These are phyloP conservation scores for Caligus rogercresseyi DNA, from an alignment of 1,140 invertebrate species.

Conservation along the genomic window DNA sequence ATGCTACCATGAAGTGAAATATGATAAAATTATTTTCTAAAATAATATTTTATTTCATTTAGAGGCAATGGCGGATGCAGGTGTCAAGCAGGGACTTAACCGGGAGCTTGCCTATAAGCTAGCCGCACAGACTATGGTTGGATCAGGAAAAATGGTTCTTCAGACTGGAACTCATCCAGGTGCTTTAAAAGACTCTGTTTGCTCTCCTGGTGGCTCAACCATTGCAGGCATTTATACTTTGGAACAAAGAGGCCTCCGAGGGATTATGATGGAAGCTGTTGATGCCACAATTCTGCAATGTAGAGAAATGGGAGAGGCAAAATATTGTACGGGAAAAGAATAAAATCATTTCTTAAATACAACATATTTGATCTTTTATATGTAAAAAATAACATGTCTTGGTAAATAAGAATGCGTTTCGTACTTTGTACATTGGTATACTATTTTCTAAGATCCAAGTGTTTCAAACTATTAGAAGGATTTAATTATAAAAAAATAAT, in stretches of 20 bases:
- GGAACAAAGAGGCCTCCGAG: conserved; percentile 54
- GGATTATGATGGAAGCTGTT: conserved; percentile 65
- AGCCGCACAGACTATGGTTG: conserved; percentile 37
- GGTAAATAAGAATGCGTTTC: too few relatives aligned
- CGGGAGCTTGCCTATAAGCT: conserved; percentile 35
- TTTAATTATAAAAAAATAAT: too few relatives aligned
- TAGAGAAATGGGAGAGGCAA: background rate
- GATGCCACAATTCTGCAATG: background rate
- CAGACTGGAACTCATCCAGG: conserved; percentile 37
- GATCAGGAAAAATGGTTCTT: conserved; percentile 42
- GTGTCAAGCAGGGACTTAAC: conserved; percentile 41
- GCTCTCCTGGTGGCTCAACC: conserved; percentile 41
- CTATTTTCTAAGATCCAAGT: too few relatives aligned
- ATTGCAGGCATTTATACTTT: conserved; percentile 66
- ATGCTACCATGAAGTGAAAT: too few relatives aligned
- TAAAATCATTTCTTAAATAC: too few relatives aligned
- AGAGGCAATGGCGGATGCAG: conserved; percentile 41
- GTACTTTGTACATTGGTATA: too few relatives aligned
- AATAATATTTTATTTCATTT: conserved; percentile 26
- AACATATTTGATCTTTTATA: too few relatives aligned
- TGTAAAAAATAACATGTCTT: too few relatives aligned
- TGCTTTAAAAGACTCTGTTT: conserved; percentile 35
- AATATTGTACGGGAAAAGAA: too few relatives aligned
- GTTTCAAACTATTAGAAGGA: too few relatives aligned
- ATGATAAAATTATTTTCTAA: background rate